Base-by-base conservation (phyloP, 1,140 invertebrate species). In the Aculops lycopersici region DNA sequence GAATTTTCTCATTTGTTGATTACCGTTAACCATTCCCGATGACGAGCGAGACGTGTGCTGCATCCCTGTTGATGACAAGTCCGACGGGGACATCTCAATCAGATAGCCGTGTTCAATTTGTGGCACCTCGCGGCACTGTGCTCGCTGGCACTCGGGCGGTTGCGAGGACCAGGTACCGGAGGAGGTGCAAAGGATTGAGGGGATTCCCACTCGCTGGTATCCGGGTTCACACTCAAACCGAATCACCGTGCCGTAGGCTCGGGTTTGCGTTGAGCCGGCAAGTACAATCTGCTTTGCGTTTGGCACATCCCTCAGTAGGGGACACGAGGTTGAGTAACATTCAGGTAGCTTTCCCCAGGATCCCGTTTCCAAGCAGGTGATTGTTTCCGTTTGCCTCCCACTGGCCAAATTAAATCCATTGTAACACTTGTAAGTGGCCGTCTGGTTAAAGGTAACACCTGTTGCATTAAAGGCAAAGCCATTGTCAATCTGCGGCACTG, bases 401-500 rank as follows among this genome's bases (percentile, higher is more conserved):
- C 77, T 75, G 3, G 76, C 69, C 51, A 94, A 90, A 41, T 74
- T 77, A 55, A 92, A 94, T 21, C 84, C 84, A 31, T 83, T 80
- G 52, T 92, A 90, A 56, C 84, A 92, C 51, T 86, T 78, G 55
- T 90, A 94, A 46, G 77, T 84, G 17, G 81, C 83, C 46, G 80
- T 63, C 13, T 83, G 84, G 44, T 69, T 67, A 49, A 80, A 92
- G 1, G 83, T 90, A 2, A 92, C 83, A 55, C 90, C 92, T 0
- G 77, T 74, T 1, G 83, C 81, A 37, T 74, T 76, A 52, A 86
- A 83, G 1, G 83, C 88, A 54, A 88, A 90, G 37, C 84, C 84
- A 54, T 90, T 94, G 49, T 86, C 78, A 42, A 92, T 92, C 64
- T 90, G 83, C 41, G 84, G 84, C 18, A 92, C 83, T 21, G 83